phyloP scores from a whole-genome alignment of 1,140 invertebrate genomes.

The Parasteatoda tepidariorum region DNA sequence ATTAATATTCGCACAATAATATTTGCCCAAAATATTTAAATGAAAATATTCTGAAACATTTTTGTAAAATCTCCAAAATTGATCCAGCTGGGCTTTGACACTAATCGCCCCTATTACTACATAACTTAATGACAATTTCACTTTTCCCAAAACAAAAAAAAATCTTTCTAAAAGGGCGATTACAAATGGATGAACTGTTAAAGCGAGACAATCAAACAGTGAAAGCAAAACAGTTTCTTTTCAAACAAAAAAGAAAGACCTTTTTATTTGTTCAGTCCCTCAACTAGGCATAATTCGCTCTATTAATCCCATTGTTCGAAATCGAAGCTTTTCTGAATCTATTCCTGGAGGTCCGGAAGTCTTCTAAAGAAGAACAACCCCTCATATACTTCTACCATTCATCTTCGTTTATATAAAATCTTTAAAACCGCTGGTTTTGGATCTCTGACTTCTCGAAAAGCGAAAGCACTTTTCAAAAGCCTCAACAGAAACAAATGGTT shows the following conservation, averaged over 20 bases:
- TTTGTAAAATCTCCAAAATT: no score
- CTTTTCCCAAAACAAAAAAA: not conserved
- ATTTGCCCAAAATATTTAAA: no score
- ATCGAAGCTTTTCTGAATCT: conserved; percentile 38
- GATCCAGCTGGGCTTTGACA: no score
- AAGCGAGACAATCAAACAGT: not conserved
- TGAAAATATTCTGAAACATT: no score
- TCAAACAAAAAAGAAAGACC: not conserved
- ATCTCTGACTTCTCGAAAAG: not conserved
- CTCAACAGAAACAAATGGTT: conserved; percentile 35
- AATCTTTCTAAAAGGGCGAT: no score
- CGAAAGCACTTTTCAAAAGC: not conserved
- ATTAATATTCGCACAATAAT: no score
- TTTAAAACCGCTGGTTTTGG: conserved; percentile 3
- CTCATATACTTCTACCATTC: not conserved
- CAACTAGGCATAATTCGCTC: conserved; percentile 10
- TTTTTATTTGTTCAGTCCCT: conserved; percentile 21
- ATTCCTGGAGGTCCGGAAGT: not conserved
- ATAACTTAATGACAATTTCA: not conserved
- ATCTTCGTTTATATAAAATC: conserved; percentile 28
- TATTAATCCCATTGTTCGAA: conserved; percentile 43
- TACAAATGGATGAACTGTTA: not conserved
- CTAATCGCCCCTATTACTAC: no score
- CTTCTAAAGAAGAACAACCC: not conserved
- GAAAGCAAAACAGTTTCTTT: not conserved